Evolutionary conservation across 2,888 invertebrate species (phyloP), one percentile per base, ranked within the genome.

Genomic region (Ornithoptera alexandrae): DNA sequence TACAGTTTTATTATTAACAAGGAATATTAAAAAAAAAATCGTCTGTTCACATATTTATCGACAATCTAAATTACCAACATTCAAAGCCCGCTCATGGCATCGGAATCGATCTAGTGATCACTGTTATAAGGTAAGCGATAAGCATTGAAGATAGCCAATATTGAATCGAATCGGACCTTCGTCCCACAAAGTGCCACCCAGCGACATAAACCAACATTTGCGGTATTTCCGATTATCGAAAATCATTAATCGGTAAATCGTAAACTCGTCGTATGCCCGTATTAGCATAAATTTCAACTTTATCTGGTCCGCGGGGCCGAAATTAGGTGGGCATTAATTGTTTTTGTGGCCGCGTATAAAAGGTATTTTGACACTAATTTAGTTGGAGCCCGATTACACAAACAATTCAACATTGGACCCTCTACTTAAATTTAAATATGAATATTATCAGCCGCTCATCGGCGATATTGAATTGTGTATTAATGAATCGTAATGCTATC

Each of bases 151-250:
- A 42, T 12, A 42, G 18, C 18, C 57, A 8, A 57, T 53, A 42
- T 67, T 50, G 59, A 65, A 18, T 60, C 30, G 58, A 24, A 60
- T 53, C 50, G 12, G 36, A 56, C 65, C 67, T 64, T 58, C 67
- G 67, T 71, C 70, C 46, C 67, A 20, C 62, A 65, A 74, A 75
- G 73, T 83, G 76, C 87, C 85, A 86, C 82, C 83, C 84, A 82
- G 74, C 75, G 77, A 75, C 78, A 75, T 73, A 77, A 79, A 75
- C 77, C 71, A 79, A 73, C 81, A 79, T 81, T 87, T 85, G 86
- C 78, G 89, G 90, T 84, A 90, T 90, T 90, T 90, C 90, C 89
- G 89, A 86, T 89, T 82, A 84, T 77, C 78, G 71, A 86, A 84
- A 85, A 85, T 85, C 83, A 86, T 88, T 88, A 84, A 82, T 76